Base-by-base conservation (phyloP, 2,113 vertebrate species). In the Empidonax alnorum region DNA sequence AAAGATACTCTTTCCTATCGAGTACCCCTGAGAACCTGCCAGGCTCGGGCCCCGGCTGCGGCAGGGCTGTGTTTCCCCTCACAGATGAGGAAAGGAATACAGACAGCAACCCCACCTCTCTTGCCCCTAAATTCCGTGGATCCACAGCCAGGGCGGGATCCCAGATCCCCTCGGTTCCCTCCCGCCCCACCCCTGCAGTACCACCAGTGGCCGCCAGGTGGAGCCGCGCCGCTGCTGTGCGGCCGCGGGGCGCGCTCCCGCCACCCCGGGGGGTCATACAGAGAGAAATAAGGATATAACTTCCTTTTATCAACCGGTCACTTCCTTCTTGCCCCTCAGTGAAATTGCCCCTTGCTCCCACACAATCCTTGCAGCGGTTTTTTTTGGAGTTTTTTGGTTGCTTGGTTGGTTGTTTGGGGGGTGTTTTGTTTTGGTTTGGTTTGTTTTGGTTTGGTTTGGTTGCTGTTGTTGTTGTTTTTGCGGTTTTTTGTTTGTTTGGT, bases 41-140 rank as follows among this genome's bases (percentile, higher is more conserved):
- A 21, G 23, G 49, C 16, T 47, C 3, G 28, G 23, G 9, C 6
- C 23, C 7, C 12, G 3, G 9, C 13, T 46, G 46, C 7, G 5
- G 16, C 2, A 12, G 10, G 25, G 33, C 20, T 7, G 6, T 1
- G 20, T 6, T 50, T 42, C 21, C 3, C 41, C 23, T 25, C 9
- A 35, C 2, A 31, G 21, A 30, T 3, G 33, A 41, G 19, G 18
- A 20, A 12, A 19, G 24, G 28, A 7, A 3, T 2, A 47, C 12
- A 6, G 46, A 1, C 39, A 19, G 35, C 58, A 25, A 41, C 12
- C 4, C 12, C 2, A 10, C 2, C 1, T 2, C 7, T 4, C 31
- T 1, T 1, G 22, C 15, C 35, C 17, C 9, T 2, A 5, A 15
- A 6, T 12, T 9, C 7, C 1, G 7, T 0, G 2, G 22, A 13